Base-by-base conservation (phyloP, 2,888 invertebrate species). In the Troides aeacus region DNA sequence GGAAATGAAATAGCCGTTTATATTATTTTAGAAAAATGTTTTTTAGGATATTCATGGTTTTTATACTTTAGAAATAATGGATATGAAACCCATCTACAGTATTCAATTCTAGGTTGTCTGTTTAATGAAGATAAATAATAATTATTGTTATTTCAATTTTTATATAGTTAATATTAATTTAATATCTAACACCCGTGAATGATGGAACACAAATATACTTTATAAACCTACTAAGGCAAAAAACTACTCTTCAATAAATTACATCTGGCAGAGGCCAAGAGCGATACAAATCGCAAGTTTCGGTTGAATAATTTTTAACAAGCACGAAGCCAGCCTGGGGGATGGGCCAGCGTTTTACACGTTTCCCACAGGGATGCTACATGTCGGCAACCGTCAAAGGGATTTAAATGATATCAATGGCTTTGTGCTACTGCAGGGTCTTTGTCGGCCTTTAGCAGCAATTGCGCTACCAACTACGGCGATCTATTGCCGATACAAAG, bases 331-430 rank as follows among this genome's bases (percentile, higher is more conserved):
- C 72, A 70, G 71, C 23, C 71, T 59, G 36, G 66, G 66, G 76
- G 76, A 72, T 74, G 73, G 56, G 58, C 71, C 63, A 57, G 71
- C 70, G 72, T 71, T 72, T 70, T 71, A 71, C 68, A 73, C 69
- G 76, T 76, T 82, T 82, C 78, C 76, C 81, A 83, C 78, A 80
- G 84, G 84, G 86, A 82, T 84, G 81, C 76, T 73, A 74, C 73
- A 72, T 74, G 81, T 77, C 89, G 89, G 88, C 79, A 73, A 75
- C 75, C 74, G 81, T 89, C 86, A 89, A 90, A 90, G 87, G 86
- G 86, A 88, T 88, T 87, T 86, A 85, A 88, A 87, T 87, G 85
- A 87, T 90, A 90, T 89, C 90, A 89, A 89, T 90, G 84, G 88
- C 86, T 86, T 86, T 86, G 82, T 86, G 89, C 90, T 89, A 89